Evolutionary conservation across 2,888 invertebrate species (phyloP), one percentile per base, ranked within the genome.

Genomic region (Drosophila eohydei): DNA sequence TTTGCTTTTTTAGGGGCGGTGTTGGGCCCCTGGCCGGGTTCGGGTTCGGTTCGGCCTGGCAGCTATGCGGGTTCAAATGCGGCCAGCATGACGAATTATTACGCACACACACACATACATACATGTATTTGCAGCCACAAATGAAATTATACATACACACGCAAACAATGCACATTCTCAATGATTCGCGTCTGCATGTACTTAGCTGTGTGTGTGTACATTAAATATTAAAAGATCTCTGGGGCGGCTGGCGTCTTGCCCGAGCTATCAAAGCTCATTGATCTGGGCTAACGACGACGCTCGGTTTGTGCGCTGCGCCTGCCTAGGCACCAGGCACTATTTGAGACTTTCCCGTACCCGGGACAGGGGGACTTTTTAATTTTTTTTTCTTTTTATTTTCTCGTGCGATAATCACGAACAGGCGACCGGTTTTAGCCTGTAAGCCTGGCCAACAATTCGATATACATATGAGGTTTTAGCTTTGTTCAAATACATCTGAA

Each of bases 31-130:
- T 64, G 73, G 77, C 75, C 68, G 72, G 66, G 71, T 65, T 63
- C 76, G 73, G 67, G 54, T 57, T 62, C 41, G 77, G 72, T 62
- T 64, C 78, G 71, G 73, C 70, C 78, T 59, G 72, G 58, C 77
- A 74, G 78, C 80, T 84, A 83, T 83, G 88, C 83, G 83, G 83
- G 83, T 85, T 84, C 83, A 84, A 83, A 87, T 74, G 88, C 84
- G 88, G 83, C 86, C 88, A 85, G 84, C 84, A 88, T 85, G 86
- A 85, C 88, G 88, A 85, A 85, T 85, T 85, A 85, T 85, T 88
- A 85, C 73, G 84, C 80, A 82, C 84, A 80, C 36, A 52, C 41
- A 63, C 38, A 55, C 52, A 57, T n/a, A 54, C 71, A 63, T 21
- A 41, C 16, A 59, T 66, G 43, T 41, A 55, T 41, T 32, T 55